These are phyloP conservation scores for Typhlichthys eigenmanni DNA, from an alignment of 2,797 vertebrate species.

Conservation along the genomic window DNA sequence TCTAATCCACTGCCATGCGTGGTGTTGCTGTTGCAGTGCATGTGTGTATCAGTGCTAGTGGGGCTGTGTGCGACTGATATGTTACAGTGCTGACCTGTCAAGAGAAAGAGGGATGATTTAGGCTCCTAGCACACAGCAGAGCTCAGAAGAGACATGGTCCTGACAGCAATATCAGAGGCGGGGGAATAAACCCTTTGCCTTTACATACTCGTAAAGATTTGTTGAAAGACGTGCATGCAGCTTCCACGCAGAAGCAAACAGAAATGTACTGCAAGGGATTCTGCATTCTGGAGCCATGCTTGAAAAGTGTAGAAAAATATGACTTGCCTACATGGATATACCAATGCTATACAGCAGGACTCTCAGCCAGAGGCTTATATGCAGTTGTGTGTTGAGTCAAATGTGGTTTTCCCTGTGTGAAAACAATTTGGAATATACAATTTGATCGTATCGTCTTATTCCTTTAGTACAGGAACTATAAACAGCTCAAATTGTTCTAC, in stretches of 20 bases:
- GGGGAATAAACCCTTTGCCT: slow-evolving; percentile 37
- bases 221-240: slow-evolving; percentile 34
- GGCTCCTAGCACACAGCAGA: slow-evolving; percentile 32
- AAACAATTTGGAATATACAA: not conserved
- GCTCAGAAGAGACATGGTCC: slow-evolving; percentile 34
- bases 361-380: not conserved
- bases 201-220: slow-evolving; percentile 21
- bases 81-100: slow-evolving; percentile 30
- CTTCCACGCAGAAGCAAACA: slow-evolving; percentile 24
- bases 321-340: too few species aligned
- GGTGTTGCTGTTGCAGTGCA: slow-evolving; percentile 6
- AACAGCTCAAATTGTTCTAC: too few species aligned
- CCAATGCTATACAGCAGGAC: not conserved
- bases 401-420: not conserved
- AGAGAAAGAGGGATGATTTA: slow-evolving; percentile 41
- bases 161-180: slow-evolving; percentile 38
- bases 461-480: too few species aligned
- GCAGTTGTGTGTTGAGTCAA: not conserved
- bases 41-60: not conserved
- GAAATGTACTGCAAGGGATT: too few species aligned
- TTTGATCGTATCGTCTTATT: not conserved
- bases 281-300: too few species aligned
- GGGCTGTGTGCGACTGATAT: slow-evolving; percentile 6
- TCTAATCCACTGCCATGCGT: slow-evolving; percentile 19
- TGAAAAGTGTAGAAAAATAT: too few species aligned